Conservation (phyloP, 2,888 invertebrate species). For the Lepidonotus clava region DNA sequence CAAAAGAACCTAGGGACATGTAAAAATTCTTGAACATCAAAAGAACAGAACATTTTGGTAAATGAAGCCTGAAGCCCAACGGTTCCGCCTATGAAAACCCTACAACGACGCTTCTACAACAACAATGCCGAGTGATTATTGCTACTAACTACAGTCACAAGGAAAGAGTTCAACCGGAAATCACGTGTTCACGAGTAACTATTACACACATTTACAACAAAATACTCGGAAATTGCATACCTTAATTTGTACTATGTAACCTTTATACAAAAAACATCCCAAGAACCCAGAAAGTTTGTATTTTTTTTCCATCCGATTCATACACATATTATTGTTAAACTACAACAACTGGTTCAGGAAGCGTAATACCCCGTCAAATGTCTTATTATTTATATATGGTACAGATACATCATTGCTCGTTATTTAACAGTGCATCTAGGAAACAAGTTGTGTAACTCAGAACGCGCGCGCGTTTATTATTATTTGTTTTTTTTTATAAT, state of each 20-base stretch:
- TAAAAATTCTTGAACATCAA: constrained; percentile 44
- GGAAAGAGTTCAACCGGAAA: constrained; percentile 47
- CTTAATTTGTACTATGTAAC: constrained; percentile 51
- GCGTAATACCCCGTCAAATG: constrained; percentile 48
- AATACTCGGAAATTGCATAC: constrained; percentile 58
- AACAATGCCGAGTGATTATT: constrained; percentile 43
- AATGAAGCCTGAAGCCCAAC: constrained; percentile 42
- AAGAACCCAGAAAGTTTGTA: constrained; percentile 41
- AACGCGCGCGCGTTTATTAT: constrained; percentile 25
- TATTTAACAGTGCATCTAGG: constrained; percentile 49
- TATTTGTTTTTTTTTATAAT: constrained; percentile 22
- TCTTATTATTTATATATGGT: constrained; percentile 40
- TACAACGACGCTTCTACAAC: constrained; percentile 39
- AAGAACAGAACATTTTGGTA: constrained; percentile 49
- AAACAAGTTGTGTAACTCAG: constrained; percentile 44
- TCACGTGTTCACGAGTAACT: constrained; percentile 50
- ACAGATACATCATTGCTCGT: constrained; percentile 49
- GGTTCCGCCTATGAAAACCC: constrained; percentile 45
- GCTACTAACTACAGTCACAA: constrained; percentile 44
- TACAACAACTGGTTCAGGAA: constrained; percentile 50
- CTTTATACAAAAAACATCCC: constrained; percentile 57
- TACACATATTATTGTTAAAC: constrained; percentile 25
- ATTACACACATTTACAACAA: constrained; percentile 55
- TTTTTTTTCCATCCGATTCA: constrained; percentile 17
- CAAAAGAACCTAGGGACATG: constrained; percentile 35